These are phyloP conservation scores for Clavelina lepadiformis DNA, from an alignment of 23 tunicate species.

Conservation along the genomic window DNA sequence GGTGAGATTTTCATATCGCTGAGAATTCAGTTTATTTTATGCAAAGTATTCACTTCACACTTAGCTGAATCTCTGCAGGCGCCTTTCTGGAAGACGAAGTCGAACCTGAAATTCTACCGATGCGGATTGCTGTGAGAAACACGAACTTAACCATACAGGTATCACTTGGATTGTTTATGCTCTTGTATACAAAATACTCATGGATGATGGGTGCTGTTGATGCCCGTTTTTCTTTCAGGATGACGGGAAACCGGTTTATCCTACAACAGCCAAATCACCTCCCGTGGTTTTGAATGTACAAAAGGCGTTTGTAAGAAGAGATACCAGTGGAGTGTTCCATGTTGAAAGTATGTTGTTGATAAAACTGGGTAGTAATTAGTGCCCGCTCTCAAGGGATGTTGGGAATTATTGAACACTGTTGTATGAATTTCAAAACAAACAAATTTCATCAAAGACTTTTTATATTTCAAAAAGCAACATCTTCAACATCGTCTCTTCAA, in stretches of 20 bases:
- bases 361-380: no score
- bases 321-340: conserved; percentile 65
- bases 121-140: conserved; percentile 53
- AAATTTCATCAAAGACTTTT: no score
- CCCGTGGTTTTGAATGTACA: conserved; percentile 54
- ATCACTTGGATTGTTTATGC: background rate
- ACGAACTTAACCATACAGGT: conserved; percentile 56
- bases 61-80: conserved; percentile 38
- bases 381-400: no score
- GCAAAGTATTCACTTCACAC: no score
- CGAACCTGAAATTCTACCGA: conserved; percentile 55
- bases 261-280: conserved; percentile 32
- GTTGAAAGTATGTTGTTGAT: conserved; percentile 47
- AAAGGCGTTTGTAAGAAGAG: conserved; percentile 35
- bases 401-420: no score
- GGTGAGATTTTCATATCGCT: no score
- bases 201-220: background rate
- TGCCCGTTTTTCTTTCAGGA: conserved; percentile 6
- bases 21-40: no score
- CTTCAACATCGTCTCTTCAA: no score
- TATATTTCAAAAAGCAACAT: no score
- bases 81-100: conserved; percentile 85
- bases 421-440: no score
- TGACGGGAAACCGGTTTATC: conserved; percentile 43
- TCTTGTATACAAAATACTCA: no score